Conservation (phyloP, 2,113 vertebrate genomes). For the Notothenia rossii region DNA sequence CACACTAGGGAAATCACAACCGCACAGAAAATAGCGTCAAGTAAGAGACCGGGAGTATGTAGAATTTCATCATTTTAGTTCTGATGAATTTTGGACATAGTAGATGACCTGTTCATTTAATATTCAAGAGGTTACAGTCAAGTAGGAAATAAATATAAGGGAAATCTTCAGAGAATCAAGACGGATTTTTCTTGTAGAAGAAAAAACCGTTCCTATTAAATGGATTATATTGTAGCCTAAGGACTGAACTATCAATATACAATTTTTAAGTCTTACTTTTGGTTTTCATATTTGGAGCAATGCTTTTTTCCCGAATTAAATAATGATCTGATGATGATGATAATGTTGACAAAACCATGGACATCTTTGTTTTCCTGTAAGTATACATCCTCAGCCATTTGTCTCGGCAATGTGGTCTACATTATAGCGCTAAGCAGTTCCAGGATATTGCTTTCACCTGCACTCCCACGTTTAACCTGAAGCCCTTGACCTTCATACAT, state of each 20-base stretch:
- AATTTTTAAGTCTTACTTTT: background rate
- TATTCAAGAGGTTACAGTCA: background rate
- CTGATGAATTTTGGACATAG: background rate
- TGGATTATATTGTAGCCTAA: background rate
- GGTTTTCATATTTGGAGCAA: background rate
- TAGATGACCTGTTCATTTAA: background rate
- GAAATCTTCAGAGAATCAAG: background rate
- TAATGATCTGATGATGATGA: background rate
- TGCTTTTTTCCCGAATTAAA: background rate
- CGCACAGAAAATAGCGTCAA: background rate
- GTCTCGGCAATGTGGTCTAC: constrained; percentile 6
- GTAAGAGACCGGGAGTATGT: background rate
- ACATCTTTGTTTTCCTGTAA: background rate
- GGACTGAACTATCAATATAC: background rate
- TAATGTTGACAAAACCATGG: background rate
- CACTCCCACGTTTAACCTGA: constrained; percentile 48
- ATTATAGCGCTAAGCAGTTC: background rate
- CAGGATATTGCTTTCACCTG: constrained; percentile 45
- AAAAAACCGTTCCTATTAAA: background rate
- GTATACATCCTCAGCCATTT: background rate
- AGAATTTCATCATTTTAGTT: constrained; percentile 7
- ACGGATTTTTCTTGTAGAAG: constrained; percentile 12
- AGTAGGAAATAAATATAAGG: constrained; percentile 3
- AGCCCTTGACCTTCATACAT: constrained; percentile 63
- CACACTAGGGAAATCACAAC: constrained; percentile 30